Evolutionary conservation across 1,140 invertebrate genomes (phyloP).

Genomic region (Diorhabda carinulata): DNA sequence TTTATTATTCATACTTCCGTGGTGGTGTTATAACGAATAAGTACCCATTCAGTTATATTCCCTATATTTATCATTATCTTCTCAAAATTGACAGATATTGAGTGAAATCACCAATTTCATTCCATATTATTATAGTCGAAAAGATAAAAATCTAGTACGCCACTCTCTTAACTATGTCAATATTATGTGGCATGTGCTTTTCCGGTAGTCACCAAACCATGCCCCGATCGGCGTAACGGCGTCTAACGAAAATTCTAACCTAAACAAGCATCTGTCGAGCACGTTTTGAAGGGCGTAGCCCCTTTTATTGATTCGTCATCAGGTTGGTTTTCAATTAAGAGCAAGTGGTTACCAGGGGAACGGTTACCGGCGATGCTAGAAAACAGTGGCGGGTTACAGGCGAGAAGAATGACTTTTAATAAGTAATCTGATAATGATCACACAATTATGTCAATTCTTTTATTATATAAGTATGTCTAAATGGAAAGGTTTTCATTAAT

Average conservation of each 20-base stretch:
- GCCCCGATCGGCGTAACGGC: background rate
- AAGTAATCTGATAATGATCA: too few relatives aligned
- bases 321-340: conserved; percentile 51
- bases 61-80: too few relatives aligned
- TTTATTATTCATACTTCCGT: too few relatives aligned
- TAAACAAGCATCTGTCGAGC: conserved; percentile 22
- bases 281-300: conserved; percentile 35
- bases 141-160: background rate
- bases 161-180: background rate
- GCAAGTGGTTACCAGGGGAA: conserved; percentile 49
- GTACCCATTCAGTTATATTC: too few relatives aligned
- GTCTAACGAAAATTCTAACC: conserved; percentile 13
- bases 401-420: background rate
- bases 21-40: too few relatives aligned
- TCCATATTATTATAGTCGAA: too few relatives aligned
- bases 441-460: too few relatives aligned
- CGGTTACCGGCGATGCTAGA: conserved; percentile 34
- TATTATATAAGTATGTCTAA: too few relatives aligned
- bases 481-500: too few relatives aligned
- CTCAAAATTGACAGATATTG: too few relatives aligned
- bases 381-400: conserved; percentile 8
- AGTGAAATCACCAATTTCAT: too few relatives aligned
- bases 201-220: background rate
- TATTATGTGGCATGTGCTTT: background rate
- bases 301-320: conserved; percentile 50